A percentile compares a stretch with the other conserved stretches of the same genome.
phyloP scores from a whole-genome alignment of 2,797 vertebrate genomes.

The Ibycter americanus region DNA sequence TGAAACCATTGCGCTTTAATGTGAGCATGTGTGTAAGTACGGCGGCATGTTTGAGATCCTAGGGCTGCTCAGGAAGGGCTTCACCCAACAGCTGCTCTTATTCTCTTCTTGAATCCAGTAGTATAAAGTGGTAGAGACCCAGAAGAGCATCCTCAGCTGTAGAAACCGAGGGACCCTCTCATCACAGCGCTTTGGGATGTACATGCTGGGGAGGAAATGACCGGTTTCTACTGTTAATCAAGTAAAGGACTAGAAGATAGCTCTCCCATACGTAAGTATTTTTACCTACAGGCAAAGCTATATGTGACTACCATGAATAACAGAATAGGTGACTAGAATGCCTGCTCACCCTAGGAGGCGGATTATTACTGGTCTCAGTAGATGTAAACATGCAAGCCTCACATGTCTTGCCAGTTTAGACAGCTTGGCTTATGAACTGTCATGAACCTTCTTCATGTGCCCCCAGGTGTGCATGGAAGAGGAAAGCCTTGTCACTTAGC shows the following conservation, averaged over 20 bases:
- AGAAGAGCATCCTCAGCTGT: background rate
- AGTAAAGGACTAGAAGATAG: background rate
- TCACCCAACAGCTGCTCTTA: background rate
- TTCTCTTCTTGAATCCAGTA: background rate
- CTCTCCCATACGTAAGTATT: background rate
- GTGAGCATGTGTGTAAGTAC: background rate
- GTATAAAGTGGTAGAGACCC: background rate
- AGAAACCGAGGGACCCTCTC: background rate
- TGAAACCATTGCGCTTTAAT: background rate
- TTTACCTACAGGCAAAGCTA: background rate
- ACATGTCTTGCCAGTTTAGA: background rate
- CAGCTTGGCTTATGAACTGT: background rate
- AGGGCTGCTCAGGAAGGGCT: background rate
- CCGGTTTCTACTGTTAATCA: background rate
- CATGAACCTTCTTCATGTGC: background rate
- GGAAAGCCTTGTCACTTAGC: background rate
- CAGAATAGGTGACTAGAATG: background rate
- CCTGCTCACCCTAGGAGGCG: background rate
- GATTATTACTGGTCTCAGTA: background rate
- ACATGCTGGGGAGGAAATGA: background rate
- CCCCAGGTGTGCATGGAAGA: background rate
- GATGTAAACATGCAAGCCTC: background rate
- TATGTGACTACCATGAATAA: background rate
- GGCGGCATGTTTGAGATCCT: background rate
- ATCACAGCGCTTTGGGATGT: background rate